phyloP scores from a whole-genome alignment of 2,797 vertebrate genomes.

The Thamnophis elegans region DNA sequence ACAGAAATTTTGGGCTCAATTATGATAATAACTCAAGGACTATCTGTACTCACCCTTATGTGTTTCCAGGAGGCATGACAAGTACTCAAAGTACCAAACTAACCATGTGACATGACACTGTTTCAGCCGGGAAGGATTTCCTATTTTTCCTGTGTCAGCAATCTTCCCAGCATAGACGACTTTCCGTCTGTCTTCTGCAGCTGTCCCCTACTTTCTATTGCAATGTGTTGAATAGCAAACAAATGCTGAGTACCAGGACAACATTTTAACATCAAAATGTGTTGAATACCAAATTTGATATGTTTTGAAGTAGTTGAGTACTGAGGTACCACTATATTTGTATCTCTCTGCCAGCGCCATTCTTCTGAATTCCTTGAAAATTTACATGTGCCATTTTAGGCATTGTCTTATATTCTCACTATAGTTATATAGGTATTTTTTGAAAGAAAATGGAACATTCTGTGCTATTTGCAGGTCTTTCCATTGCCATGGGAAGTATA shows the following conservation, averaged over 20 bases:
- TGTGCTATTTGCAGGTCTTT: constrained; percentile 79
- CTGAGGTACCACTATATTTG: neutral
- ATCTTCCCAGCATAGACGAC: neutral
- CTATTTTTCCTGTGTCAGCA: neutral
- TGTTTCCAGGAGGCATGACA: neutral
- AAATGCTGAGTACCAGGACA: neutral
- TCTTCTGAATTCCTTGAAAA: neutral
- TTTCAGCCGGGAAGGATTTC: neutral
- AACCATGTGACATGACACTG: neutral
- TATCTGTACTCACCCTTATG: neutral
- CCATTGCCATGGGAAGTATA: constrained; percentile 93
- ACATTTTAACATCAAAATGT: neutral
- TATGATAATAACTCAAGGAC: too few species aligned
- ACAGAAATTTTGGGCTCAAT: too few species aligned
- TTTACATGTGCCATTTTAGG: rapidly evolving
- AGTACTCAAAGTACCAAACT: neutral
- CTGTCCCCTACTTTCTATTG: neutral
- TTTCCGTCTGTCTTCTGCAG: neutral
- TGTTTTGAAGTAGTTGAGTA: neutral
- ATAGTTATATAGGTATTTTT: neutral
- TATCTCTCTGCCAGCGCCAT: neutral
- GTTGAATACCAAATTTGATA: neutral
- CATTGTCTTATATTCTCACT: neutral
- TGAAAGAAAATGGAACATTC: neutral
- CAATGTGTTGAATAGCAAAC: neutral